These are phyloP conservation scores for Microctenopoma stevenorrisi DNA, from an alignment of 2,797 vertebrate species.

Conservation along the genomic window DNA sequence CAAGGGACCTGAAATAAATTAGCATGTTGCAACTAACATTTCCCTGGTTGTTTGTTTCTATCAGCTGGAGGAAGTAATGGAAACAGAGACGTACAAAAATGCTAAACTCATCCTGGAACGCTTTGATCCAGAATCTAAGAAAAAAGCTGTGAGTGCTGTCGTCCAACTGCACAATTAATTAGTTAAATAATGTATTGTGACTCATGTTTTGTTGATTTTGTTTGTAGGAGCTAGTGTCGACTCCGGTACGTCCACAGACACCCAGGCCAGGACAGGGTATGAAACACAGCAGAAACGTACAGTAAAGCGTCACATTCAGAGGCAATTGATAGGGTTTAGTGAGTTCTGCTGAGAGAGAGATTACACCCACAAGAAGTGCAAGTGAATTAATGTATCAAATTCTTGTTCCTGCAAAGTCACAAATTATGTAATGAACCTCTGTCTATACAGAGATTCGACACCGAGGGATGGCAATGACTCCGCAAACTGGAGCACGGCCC, in stretches of 20 bases:
- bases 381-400: background rate
- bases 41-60: slow-evolving; percentile 15
- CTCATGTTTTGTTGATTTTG: background rate
- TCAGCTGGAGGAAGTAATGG: slow-evolving; percentile 98
- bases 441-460: slow-evolving; percentile 88
- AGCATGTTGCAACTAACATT: slow-evolving; percentile 4
- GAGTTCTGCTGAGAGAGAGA: background rate
- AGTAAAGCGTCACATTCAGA: background rate
- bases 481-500: slow-evolving; percentile 59
- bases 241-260: slow-evolving; percentile 86
- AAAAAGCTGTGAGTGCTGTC: slow-evolving; percentile 85
- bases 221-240: slow-evolving; percentile 88
- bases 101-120: slow-evolving; percentile 97
- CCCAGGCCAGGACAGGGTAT: slow-evolving; percentile 94
- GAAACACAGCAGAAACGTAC: slow-evolving; percentile 11
- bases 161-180: background rate
- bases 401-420: background rate
- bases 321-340: background rate
- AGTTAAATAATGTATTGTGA: background rate
- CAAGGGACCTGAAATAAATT: background rate
- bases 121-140: slow-evolving; percentile 94
- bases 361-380: background rate
- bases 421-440: background rate
- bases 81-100: slow-evolving; percentile 97
- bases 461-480: slow-evolving; percentile 79